phyloP scores from a whole-genome alignment of 2,797 vertebrate species.

The Lutjanus campechanus region DNA sequence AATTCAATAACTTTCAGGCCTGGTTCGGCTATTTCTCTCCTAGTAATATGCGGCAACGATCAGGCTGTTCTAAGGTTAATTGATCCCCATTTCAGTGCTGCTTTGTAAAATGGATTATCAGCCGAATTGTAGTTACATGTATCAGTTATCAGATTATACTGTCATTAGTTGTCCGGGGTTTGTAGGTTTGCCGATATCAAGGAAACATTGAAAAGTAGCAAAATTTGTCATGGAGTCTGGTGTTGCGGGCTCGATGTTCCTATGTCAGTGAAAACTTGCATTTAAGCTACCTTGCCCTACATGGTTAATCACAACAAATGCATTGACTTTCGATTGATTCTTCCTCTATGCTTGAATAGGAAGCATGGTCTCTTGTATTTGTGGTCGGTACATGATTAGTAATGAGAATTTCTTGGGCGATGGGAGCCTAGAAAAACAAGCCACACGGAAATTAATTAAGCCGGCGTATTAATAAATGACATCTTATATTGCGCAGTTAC shows the following conservation, averaged over 20 bases:
- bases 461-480: constrained; percentile 17
- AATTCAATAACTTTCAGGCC: constrained; percentile 66
- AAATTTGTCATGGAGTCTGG: constrained; percentile 31
- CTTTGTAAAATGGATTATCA: fast-evolving
- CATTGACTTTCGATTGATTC: not conserved
- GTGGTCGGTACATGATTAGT: not conserved
- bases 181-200: not conserved
- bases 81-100: constrained; percentile 3
- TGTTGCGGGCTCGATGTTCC: not conserved
- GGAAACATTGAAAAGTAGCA: not conserved
- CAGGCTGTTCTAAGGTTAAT: constrained; percentile 20
- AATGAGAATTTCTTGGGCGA: not conserved
- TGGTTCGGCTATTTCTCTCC: constrained; percentile 11
- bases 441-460: constrained; percentile 10
- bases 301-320: not conserved
- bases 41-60: constrained; percentile 42
- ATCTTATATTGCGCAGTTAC: constrained; percentile 4
- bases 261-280: not conserved
- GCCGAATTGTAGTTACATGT: constrained; percentile 22
- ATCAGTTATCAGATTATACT: fast-evolving
- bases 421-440: not conserved
- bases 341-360: not conserved
- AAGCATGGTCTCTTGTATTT: not conserved
- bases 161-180: not conserved
- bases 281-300: not conserved